A percentile compares a stretch with the other conserved stretches of the same genome.
Evolutionary conservation across 2,888 invertebrate species (phyloP).

Genomic region (Eustalomyia histrio): DNA sequence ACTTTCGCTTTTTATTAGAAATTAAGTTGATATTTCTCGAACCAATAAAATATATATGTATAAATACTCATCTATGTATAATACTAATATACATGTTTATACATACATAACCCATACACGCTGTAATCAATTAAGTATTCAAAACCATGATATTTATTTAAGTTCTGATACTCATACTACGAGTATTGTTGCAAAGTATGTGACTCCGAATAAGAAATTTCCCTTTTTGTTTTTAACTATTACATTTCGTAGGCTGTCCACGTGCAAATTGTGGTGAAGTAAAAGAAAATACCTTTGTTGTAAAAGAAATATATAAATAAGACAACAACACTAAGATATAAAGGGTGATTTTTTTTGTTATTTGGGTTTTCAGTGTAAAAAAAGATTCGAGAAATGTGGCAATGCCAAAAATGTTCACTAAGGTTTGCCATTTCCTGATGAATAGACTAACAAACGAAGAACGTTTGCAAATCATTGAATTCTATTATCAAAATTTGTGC

Average conservation of each 20-base stretch:
- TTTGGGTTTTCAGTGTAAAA: no score
- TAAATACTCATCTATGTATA: conserved; percentile 5
- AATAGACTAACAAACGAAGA: no score
- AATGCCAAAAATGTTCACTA: no score
- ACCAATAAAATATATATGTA: conserved; percentile 31
- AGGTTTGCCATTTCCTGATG: no score
- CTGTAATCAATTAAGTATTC: conserved; percentile 60
- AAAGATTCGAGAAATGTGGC: no score
- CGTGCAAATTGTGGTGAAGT: not conserved
- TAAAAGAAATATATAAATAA: conserved; percentile 16
- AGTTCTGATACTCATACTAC: conserved; percentile 51
- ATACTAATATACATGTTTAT: conserved; percentile 22
- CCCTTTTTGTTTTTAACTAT: conserved; percentile 53
- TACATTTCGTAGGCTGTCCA: not conserved
- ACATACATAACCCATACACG: not conserved
- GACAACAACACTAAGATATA: no score
- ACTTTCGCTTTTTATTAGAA: conserved; percentile 61
- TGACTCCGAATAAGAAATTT: conserved; percentile 54
- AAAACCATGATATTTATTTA: conserved; percentile 57
- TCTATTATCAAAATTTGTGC: no score
- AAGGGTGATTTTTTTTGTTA: no score
- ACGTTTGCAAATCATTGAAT: no score
- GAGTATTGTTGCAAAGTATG: conserved; percentile 4
- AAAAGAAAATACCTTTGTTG: conserved; percentile 29
- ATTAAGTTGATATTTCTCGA: conserved; percentile 37